Evolutionary conservation across 2,888 invertebrate species (phyloP), one percentile per base, ranked within the genome.

Genomic region (Philereme vetulata): DNA sequence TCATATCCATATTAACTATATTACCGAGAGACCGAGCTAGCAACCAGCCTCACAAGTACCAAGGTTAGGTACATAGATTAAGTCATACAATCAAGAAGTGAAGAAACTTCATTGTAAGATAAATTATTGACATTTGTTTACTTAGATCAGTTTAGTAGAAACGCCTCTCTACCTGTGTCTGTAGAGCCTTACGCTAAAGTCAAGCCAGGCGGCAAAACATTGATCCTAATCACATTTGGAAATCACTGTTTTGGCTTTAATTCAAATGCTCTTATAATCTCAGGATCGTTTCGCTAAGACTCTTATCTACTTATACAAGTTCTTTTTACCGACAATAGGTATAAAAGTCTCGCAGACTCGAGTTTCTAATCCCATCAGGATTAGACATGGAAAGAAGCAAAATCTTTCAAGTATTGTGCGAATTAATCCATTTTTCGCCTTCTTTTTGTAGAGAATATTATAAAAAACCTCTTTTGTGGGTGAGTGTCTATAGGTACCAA

Each of bases 321-420:
- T 2, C 21, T 21, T 21, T 21, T 21, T 36, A 34, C 54, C 35
- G 40, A 48, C 57, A 56, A 52, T 36, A 32, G 49, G 56, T 51
- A 56, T 49, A 55, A 56, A 51, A 57, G 64, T 60, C 64, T 60
- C 56, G 47, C 56, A 9, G 46, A 60, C 62, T 51, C 45, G 40
- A 53, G 55, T 56, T 47, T 57, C 34, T 62, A 65, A 71, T 70
- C 69, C 59, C 45, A 71, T 71, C 60, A 64, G 64, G 21, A 68
- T 65, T 62, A 63, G 36, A 51, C 50, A 45, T 50, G 35, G 43
- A 56, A 51, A 62, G 51, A 56, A 56, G 46, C 49, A 36, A 46
- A 43, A 48, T 58, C 51, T 56, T 56, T 64, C 61, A 43, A 47
- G 52, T 52, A 56, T 66, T 67, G 65, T 68, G 48, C 47, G 4